phyloP scores from a whole-genome alignment of 2,113 vertebrate genomes.

The Dunckerocampus dactyliophorus region DNA sequence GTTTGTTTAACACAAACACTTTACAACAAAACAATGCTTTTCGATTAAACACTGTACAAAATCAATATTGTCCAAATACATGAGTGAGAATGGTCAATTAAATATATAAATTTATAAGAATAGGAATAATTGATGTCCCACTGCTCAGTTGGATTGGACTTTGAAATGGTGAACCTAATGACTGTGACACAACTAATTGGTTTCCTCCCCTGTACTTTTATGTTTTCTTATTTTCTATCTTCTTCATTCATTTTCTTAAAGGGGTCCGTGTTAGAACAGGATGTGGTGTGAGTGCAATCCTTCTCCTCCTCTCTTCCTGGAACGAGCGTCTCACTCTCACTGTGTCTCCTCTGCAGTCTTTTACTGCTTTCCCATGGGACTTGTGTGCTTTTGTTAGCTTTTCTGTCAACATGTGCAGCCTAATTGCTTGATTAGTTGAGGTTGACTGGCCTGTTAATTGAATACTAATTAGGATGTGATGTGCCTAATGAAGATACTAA shows the following conservation, averaged over 20 bases:
- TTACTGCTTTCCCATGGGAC: conserved; percentile 66
- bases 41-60: not conserved
- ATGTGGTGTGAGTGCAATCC: conserved; percentile 24
- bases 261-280: conserved; percentile 3
- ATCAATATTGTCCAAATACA: not conserved
- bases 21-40: too few relatives aligned
- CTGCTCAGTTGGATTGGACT: not conserved
- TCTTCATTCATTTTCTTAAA: not conserved
- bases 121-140: not conserved
- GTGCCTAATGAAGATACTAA: conserved; percentile 67
- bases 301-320: conserved; percentile 13
- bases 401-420: conserved; percentile 68
- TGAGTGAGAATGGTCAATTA: not conserved
- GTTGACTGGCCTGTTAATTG: conserved; percentile 74
- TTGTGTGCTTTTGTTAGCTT: conserved; percentile 67
- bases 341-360: conserved; percentile 56
- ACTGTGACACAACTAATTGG: not conserved
- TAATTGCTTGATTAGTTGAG: conserved; percentile 78
- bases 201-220: too few relatives aligned
- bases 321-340: conserved; percentile 52
- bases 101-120: not conserved
- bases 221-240: too few relatives aligned
- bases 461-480: conserved; percentile 73
- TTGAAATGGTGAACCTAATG: not conserved
- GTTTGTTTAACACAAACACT: too few relatives aligned